A percentile compares a stretch with the other conserved stretches of the same genome.
phyloP scores from a whole-genome alignment of 2,797 vertebrate genomes.

The Ibycter americanus region DNA sequence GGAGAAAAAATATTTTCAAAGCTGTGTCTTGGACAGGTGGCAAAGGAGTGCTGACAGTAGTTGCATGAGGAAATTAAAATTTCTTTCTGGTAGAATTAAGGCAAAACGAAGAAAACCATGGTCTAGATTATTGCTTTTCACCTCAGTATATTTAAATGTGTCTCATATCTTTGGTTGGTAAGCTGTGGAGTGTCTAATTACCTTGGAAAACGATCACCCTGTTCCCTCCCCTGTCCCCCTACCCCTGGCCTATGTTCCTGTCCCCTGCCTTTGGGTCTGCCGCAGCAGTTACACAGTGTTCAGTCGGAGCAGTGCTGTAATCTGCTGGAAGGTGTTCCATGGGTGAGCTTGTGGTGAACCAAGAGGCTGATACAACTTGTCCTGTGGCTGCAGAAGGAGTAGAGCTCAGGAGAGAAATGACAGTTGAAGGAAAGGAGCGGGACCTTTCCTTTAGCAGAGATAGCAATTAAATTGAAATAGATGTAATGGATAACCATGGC shows the following conservation, averaged over 20 bases:
- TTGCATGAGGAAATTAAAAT: neutral
- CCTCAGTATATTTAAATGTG: neutral
- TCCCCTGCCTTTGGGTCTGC: neutral
- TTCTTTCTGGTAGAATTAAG: neutral
- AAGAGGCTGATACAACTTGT: neutral
- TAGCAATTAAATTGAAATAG: neutral
- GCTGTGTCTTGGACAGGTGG: neutral
- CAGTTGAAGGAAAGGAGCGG: neutral
- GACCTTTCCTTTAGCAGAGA: neutral
- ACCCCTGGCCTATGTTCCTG: neutral
- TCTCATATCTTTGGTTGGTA: neutral
- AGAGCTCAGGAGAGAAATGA: neutral
- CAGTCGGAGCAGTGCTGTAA: neutral
- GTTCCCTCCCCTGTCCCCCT: neutral
- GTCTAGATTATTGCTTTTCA: neutral
- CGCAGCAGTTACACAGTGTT: accelerated
- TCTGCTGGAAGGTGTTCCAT: neutral
- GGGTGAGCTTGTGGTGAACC: neutral
- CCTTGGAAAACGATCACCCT: neutral
- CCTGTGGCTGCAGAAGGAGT: neutral
- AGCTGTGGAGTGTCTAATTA: neutral
- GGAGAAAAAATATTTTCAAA: neutral
- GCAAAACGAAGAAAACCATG: neutral
- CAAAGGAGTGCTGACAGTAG: neutral
- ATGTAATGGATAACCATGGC: neutral